These are phyloP conservation scores for Lampropteryx suffumata DNA, from an alignment of 2,888 invertebrate species.

Conservation along the genomic window DNA sequence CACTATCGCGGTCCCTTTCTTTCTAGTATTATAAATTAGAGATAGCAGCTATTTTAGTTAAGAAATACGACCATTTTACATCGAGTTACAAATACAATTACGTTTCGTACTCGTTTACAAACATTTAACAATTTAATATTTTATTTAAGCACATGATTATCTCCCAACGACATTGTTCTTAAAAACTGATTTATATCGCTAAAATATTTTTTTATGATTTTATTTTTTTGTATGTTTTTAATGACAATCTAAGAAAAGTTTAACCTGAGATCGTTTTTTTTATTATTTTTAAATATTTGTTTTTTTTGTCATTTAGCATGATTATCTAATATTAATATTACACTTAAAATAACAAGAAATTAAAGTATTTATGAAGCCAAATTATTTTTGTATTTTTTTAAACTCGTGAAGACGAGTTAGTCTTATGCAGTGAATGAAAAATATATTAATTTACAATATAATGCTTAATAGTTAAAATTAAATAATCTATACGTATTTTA, in stretches of 20 bases:
- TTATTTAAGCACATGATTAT: neutral
- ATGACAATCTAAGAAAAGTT: constrained; percentile 19
- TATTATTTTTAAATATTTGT: constrained; percentile 58
- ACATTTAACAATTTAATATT: constrained; percentile 5
- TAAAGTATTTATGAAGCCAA: constrained; percentile 32
- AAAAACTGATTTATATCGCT: neutral
- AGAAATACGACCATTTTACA: no score
- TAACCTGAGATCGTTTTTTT: constrained; percentile 68
- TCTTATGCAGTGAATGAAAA: constrained; percentile 12
- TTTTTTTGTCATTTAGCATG: constrained; percentile 65
- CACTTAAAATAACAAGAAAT: constrained; percentile 22
- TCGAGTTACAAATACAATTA: no score
- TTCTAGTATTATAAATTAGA: no score
- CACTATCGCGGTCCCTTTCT: no score
- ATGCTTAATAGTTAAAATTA: constrained; percentile 24
- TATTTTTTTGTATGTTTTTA: constrained; percentile 4
- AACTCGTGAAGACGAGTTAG: constrained; percentile 27
- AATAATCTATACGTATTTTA: constrained; percentile 26
- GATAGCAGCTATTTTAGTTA: no score
- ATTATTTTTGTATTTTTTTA: constrained; percentile 30
- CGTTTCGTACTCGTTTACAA: neutral
- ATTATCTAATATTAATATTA: constrained; percentile 44
- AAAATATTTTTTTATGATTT: neutral
- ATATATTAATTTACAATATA: constrained; percentile 28
- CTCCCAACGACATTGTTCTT: constrained; percentile 5